A percentile compares a stretch with the other conserved stretches of the same genome.
These are phyloP conservation scores for Onychomys arenicola DNA, from an alignment of 2,797 vertebrate genomes.

Conservation along the genomic window DNA sequence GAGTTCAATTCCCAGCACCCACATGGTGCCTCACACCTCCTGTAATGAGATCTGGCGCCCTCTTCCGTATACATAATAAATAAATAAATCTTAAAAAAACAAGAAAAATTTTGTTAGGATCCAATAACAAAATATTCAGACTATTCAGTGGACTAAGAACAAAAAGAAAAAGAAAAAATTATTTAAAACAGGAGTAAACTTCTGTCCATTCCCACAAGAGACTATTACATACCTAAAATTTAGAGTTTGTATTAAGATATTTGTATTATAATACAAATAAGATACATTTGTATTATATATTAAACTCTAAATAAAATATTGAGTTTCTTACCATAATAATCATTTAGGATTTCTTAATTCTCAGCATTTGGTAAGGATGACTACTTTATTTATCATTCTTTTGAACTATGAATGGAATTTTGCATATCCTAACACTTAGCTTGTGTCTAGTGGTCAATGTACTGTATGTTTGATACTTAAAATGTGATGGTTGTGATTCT, in stretches of 20 bases:
- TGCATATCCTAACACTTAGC: neutral
- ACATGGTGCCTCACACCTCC: too few species aligned
- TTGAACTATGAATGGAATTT: conserved; percentile 17
- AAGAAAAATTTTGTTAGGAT: neutral
- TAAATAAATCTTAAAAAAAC: too few species aligned
- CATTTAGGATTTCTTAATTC: conserved; percentile 10
- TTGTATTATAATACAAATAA: neutral
- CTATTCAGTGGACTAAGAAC: neutral
- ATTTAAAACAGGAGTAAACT: neutral
- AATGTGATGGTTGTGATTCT: neutral
- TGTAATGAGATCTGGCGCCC: too few species aligned
- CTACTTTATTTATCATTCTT: conserved; percentile 30
- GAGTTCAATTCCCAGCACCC: too few species aligned
- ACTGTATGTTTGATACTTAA: neutral
- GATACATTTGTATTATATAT: neutral
- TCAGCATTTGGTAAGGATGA: neutral
- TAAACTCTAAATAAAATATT: neutral
- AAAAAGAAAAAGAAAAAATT: neutral
- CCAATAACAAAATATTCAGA: neutral
- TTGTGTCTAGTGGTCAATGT: neutral
- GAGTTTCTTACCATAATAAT: neutral
- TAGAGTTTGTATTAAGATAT: neutral
- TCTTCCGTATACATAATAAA: too few species aligned
- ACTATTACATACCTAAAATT: neutral
- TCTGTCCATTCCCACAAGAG: neutral